These are phyloP conservation scores for Pygocentrus nattereri DNA, from an alignment of 2,797 vertebrate genomes.

Conservation along the genomic window DNA sequence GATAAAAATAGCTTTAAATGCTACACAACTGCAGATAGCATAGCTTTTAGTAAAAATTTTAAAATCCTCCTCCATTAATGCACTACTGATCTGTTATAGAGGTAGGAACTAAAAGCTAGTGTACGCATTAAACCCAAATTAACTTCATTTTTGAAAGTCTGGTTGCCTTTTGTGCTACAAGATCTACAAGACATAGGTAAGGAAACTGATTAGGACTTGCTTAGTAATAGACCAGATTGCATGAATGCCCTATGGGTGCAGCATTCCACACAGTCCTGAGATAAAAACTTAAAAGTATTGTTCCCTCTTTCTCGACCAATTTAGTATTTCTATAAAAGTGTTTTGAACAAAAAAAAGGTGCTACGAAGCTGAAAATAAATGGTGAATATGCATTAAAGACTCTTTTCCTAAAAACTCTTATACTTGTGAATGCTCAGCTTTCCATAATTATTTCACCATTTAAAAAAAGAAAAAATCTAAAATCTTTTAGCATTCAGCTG, in stretches of 20 bases:
- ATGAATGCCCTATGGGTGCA: slow-evolving; percentile 49
- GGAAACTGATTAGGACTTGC: slow-evolving; percentile 48
- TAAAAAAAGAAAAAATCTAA: slow-evolving; percentile 37
- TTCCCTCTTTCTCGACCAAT: slow-evolving; percentile 83
- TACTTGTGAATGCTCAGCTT: slow-evolving; percentile 63
- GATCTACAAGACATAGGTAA: slow-evolving; percentile 46
- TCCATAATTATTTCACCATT: slow-evolving; percentile 52
- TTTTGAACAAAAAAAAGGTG: slow-evolving; percentile 78
- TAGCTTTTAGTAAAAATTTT: slow-evolving; percentile 26
- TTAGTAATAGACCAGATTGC: slow-evolving; percentile 59
- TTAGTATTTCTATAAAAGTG: slow-evolving; percentile 46
- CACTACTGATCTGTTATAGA: slow-evolving; percentile 34
- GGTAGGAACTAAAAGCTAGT: slow-evolving; percentile 26
- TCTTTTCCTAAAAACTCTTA: slow-evolving; percentile 72
- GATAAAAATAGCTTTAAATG: slow-evolving; percentile 20
- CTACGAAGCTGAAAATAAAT: slow-evolving; percentile 81
- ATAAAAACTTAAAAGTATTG: slow-evolving; percentile 90
- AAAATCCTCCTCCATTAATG: slow-evolving; percentile 29
- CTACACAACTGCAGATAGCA: slow-evolving; percentile 23
- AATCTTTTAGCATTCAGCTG: slow-evolving; percentile 82
- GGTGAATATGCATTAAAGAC: slow-evolving; percentile 83
- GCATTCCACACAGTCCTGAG: slow-evolving; percentile 59
- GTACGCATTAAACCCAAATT: slow-evolving; percentile 22
- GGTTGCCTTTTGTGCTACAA: slow-evolving; percentile 46
- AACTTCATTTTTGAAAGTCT: slow-evolving; percentile 42